Conservation (phyloP, 2,888 invertebrate species). For the Sphecodes monilicornis region DNA sequence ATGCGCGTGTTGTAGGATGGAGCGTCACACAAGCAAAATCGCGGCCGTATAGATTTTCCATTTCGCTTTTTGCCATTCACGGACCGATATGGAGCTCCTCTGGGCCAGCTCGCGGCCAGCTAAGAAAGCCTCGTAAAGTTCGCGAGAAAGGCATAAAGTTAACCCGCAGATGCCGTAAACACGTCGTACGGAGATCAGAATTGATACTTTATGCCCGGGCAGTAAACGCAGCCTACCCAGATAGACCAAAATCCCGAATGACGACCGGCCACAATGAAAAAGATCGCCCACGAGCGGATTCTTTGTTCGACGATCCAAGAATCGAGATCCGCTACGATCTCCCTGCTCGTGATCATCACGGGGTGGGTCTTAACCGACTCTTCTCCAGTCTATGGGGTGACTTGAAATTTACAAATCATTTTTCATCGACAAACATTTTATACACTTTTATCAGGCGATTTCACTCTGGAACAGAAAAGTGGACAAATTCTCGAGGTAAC, state of each 20-base stretch:
- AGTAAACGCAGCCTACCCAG: constrained; percentile 64
- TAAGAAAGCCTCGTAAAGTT: constrained; percentile 72
- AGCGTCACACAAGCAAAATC: neutral
- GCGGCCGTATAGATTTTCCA: neutral
- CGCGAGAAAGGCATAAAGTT: constrained; percentile 75
- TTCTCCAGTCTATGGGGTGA: constrained; percentile 4
- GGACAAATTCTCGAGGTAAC: too few relatives aligned
- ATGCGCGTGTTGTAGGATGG: neutral
- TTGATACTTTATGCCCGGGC: constrained; percentile 77
- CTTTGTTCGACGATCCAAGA: constrained; percentile 27
- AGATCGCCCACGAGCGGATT: constrained; percentile 36
- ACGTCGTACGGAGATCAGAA: constrained; percentile 75
- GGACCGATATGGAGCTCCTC: constrained; percentile 49
- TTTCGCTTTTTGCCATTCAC: constrained; percentile 24
- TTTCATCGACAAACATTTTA: neutral
- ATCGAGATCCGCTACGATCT: constrained; percentile 19
- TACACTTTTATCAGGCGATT: neutral
- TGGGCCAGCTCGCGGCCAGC: constrained; percentile 56
- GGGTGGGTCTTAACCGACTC: neutral
- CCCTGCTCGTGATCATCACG: neutral
- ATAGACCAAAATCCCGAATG: constrained; percentile 55
- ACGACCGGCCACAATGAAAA: constrained; percentile 30
- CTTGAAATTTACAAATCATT: neutral
- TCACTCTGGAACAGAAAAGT: neutral
- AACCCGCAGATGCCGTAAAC: constrained; percentile 69